These are phyloP conservation scores for Tenthredo livida DNA, from an alignment of 2,888 invertebrate genomes.

Conservation along the genomic window DNA sequence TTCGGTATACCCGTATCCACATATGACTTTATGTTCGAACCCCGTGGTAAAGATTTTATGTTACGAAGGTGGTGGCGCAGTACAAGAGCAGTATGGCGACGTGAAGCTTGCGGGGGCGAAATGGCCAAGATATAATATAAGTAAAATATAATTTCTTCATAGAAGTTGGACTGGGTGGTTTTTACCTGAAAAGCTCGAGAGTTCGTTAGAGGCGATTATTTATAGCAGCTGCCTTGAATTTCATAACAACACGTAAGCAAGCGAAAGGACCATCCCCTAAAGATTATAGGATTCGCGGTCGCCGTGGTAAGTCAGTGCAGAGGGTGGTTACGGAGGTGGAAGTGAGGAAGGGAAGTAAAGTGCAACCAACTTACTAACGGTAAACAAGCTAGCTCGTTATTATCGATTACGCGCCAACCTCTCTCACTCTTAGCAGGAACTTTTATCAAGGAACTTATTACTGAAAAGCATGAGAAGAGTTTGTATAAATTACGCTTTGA, in stretches of 20 bases:
- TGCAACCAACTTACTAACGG: constrained; percentile 50
- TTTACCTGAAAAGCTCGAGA: constrained; percentile 40
- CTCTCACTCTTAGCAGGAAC: constrained; percentile 24
- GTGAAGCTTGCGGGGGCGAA: background rate
- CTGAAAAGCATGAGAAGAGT: constrained; percentile 22
- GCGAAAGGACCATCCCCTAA: constrained; percentile 44
- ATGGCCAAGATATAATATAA: constrained; percentile 10
- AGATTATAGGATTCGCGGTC: constrained; percentile 9
- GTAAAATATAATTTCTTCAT: constrained; percentile 19
- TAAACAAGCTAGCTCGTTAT: constrained; percentile 53
- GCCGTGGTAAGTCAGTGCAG: constrained; percentile 19
- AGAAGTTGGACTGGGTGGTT: constrained; percentile 5
- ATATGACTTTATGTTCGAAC: constrained; percentile 17
- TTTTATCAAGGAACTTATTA: constrained; percentile 51
- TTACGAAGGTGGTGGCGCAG: background rate
- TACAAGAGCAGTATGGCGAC: constrained; percentile 1
- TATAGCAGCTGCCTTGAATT: constrained; percentile 56
- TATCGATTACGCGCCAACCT: constrained; percentile 46
- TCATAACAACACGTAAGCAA: constrained; percentile 65
- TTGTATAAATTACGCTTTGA: constrained; percentile 35
- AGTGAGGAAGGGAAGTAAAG: constrained; percentile 34
- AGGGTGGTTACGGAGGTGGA: background rate
- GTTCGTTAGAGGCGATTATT: constrained; percentile 60
- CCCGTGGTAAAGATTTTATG: constrained; percentile 40
- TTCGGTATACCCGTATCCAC: background rate